Base-by-base conservation (phyloP, 37 sponge, comb jelly and placozoan species). In the Aplysina aerophoba region DNA sequence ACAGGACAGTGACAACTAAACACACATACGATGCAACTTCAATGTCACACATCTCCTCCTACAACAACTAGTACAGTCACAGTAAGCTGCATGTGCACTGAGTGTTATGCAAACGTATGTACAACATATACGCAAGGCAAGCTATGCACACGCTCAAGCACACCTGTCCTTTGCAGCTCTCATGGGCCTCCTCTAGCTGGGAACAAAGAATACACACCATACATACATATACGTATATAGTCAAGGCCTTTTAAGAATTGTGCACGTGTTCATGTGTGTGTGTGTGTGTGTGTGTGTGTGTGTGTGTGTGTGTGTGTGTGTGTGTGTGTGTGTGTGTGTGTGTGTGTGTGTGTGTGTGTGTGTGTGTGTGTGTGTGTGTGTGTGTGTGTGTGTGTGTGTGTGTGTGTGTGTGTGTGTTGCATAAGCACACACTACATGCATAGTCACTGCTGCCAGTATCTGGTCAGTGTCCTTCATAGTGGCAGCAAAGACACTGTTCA, bases 321-420 rank as follows among this genome's bases (percentile, higher is more conserved):
- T 30, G 22, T 65, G 66, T 65, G 66, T 65, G 66, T 65, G 66
- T 17, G 17, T 57, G 59, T 17, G 17, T 65, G 66, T 30, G 27
- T 16, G 66, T 16, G 66, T 16, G 66, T 16, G 66, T 16, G 66
- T 65, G 66, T 65, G 66, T 65, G 66, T 65, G 22, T 16, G 66
- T 65, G 66, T 12, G 66, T 16, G 27, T 65, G 66, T 16, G 66
- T 30, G 66, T 16, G 22, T 16, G 66, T 16, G 27, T 65, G 66
- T 65, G 22, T 65, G 66, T 65, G 22, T 16, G 66, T 65, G 22
- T 65, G 66, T 16, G 22, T 65, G 66, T 65, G 22, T 16, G 22
- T 65, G 27, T 65, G 66, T 30, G 27, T 65, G 66, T 65, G 22
- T 8, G 27, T 65, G 15, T 57, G 15, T 57, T 17, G 15, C 15